phyloP scores from a whole-genome alignment of 2,113 vertebrate genomes.

The Anas platyrhynchos region DNA sequence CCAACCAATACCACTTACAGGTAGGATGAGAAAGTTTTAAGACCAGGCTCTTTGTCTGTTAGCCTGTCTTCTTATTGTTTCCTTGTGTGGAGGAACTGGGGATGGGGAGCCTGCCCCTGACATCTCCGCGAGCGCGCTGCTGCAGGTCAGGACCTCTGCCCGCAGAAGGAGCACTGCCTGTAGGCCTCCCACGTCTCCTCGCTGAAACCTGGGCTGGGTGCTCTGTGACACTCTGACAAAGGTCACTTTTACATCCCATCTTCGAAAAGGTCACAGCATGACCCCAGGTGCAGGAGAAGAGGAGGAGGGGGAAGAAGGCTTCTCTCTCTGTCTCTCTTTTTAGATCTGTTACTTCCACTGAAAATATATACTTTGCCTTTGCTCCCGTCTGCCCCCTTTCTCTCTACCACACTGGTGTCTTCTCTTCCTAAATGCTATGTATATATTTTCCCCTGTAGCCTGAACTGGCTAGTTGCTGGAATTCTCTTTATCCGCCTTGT shows the following conservation, averaged over 20 bases:
- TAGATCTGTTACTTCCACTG: not conserved
- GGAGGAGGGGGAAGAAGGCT: not conserved
- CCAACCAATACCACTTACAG: not conserved
- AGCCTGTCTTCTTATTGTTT: not conserved
- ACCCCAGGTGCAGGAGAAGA: constrained; percentile 59
- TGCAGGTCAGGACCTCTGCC: constrained; percentile 66
- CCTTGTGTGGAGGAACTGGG: not conserved
- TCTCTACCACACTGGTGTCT: rapidly evolving
- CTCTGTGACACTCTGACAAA: constrained; percentile 61
- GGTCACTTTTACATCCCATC: constrained; percentile 51
- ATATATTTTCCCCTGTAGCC: not conserved
- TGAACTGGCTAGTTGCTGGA: not conserved
- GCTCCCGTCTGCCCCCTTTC: not conserved
- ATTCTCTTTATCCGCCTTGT: not conserved
- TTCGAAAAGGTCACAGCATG: constrained; percentile 57
- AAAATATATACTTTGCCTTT: not conserved
- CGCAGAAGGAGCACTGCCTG: constrained; percentile 14
- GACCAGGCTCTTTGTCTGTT: constrained; percentile 1
- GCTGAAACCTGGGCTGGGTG: not conserved
- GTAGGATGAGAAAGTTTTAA: not conserved
- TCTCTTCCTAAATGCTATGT: not conserved
- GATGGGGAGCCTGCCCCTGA: constrained; percentile 15
- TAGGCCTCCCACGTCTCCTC: constrained; percentile 46
- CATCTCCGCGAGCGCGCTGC: not conserved
- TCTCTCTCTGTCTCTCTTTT: not conserved